phyloP scores from a whole-genome alignment of 2,113 vertebrate genomes.

The Coracopsis vasa region DNA sequence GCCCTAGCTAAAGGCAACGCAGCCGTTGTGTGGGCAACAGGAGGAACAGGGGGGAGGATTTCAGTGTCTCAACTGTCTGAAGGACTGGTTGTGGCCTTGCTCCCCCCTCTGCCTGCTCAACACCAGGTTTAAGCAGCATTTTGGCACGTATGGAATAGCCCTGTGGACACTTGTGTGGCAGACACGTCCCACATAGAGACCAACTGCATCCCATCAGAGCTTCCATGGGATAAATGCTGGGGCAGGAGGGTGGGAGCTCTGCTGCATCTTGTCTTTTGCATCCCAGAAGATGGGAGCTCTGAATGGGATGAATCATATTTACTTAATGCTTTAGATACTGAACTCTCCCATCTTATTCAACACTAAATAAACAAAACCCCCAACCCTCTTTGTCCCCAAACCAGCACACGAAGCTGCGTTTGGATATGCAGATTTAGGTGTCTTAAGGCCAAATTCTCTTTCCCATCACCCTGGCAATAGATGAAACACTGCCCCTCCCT shows the following conservation, averaged over 20 bases:
- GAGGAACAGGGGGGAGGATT: neutral
- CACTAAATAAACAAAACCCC: neutral
- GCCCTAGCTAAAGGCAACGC: fast-evolving
- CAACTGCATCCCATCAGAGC: neutral
- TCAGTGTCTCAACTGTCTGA: neutral
- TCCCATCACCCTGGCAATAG: neutral
- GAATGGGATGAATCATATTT: neutral
- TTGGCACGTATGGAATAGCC: neutral
- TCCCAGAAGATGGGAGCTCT: neutral
- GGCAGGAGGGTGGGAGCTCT: neutral
- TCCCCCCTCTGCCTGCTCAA: neutral
- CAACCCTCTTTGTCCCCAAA: neutral
- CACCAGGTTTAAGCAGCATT: neutral
- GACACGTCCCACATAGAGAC: neutral
- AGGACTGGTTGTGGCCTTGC: neutral
- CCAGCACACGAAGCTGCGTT: fast-evolving
- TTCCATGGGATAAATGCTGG: fast-evolving
- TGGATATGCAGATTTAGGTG: neutral
- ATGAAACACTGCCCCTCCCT: neutral
- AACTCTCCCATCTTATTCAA: neutral
- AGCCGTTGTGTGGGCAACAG: neutral
- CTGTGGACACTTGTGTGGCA: neutral
- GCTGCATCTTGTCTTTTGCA: neutral
- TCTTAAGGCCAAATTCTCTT: neutral
- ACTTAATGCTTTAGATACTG: neutral